A percentile compares a stretch with the other conserved stretches of the same genome.
Conservation (phyloP, 2,113 vertebrate species). For the Dendrocopos noguchii region DNA sequence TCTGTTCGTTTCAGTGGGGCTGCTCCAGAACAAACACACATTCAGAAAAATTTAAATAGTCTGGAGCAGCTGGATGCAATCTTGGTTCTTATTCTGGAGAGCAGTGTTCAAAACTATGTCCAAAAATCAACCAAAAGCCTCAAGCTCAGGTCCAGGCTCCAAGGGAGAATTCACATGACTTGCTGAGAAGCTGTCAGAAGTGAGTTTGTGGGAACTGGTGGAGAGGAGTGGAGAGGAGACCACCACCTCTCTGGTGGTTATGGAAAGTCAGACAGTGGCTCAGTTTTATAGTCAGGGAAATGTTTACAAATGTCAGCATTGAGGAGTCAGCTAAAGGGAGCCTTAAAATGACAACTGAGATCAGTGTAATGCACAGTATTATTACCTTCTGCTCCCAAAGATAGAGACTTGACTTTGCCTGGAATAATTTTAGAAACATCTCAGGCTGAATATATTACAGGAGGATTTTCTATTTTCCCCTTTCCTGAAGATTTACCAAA, state of each 20-base stretch:
- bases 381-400: neutral
- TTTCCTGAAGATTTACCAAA: neutral
- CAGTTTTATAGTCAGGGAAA: neutral
- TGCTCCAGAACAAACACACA: constrained; percentile 37
- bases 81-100: constrained; percentile 10
- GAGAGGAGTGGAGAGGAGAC: neutral
- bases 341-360: neutral
- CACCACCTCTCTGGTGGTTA: neutral
- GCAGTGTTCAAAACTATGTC: neutral
- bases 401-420: neutral
- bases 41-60: constrained; percentile 37
- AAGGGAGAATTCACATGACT: neutral
- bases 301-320: neutral
- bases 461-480: neutral
- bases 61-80: constrained; percentile 53
- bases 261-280: fast-evolving
- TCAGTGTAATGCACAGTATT: neutral
- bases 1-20: neutral
- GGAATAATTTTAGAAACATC: neutral
- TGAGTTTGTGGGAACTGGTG: neutral
- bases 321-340: neutral
- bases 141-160: neutral
- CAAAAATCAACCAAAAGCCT: neutral
- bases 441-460: neutral
- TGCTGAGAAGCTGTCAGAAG: neutral